Conservation (phyloP, 2,888 invertebrate species). For the Tipula helvola region DNA sequence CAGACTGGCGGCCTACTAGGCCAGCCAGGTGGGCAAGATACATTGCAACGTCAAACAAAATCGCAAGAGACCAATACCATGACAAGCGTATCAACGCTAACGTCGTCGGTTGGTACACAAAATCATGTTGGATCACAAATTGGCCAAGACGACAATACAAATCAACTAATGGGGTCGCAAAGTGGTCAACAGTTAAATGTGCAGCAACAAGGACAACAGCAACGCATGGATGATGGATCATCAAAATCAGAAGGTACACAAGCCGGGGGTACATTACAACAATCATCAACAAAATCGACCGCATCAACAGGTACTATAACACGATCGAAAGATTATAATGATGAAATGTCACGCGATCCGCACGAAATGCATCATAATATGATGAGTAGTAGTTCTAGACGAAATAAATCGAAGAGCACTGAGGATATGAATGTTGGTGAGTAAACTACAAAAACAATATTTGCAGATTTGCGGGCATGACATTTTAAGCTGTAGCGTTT, state of each 20-base stretch:
- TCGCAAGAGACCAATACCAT: conserved; percentile 58
- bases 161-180: conserved; percentile 25
- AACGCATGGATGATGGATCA: conserved; percentile 43
- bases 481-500: neutral
- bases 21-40: conserved; percentile 23
- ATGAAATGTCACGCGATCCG: conserved; percentile 57
- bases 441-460: conserved; percentile 15
- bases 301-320: conserved; percentile 49
- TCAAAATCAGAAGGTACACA: conserved; percentile 71
- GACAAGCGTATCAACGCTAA: conserved; percentile 49
- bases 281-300: conserved; percentile 40
- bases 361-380: conserved; percentile 58
- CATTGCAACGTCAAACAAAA: conserved; percentile 52
- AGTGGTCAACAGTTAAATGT: conserved; percentile 26
- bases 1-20: neutral
- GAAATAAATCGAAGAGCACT: conserved; percentile 73
- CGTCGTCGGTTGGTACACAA: conserved; percentile 55
- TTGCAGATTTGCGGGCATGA: neutral
- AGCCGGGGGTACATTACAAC: conserved; percentile 60
- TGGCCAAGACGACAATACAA: conserved; percentile 37
- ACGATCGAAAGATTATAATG: conserved; percentile 52
- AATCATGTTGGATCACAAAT: conserved; percentile 52
- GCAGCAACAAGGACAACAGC: conserved; percentile 25
- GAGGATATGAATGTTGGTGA: conserved; percentile 69
- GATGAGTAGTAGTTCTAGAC: conserved; percentile 61